phyloP scores from a whole-genome alignment of 1,140 invertebrate genomes.

The Matsumurasca onukii region DNA sequence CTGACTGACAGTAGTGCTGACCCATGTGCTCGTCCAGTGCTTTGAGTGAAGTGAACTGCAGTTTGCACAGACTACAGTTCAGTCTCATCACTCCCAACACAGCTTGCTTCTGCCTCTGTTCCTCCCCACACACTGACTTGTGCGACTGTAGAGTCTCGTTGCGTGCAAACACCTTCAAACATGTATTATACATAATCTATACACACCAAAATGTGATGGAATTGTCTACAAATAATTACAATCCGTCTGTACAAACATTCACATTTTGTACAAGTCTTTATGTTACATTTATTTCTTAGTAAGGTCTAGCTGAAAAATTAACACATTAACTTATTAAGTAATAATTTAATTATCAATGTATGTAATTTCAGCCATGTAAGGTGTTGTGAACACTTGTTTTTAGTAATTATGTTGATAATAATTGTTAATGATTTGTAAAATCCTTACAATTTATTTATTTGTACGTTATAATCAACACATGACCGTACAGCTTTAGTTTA shows the following conservation, averaged over 20 bases:
- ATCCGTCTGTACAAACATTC: no score
- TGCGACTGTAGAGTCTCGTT: constrained; percentile 10
- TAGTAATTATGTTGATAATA: no score
- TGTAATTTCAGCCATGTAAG: neutral
- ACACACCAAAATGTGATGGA: neutral
- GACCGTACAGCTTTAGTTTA: no score
- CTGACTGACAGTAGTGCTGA: neutral
- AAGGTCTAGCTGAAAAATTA: neutral
- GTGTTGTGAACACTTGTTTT: no score
- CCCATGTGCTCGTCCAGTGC: neutral
- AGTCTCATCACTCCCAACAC: neutral
- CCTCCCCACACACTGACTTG: neutral
- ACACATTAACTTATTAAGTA: neutral
- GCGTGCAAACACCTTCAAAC: neutral
- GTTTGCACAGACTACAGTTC: neutral
- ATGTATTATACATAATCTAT: neutral
- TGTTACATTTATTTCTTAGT: neutral
- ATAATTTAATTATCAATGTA: neutral
- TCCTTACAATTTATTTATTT: no score
- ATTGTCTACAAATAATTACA: neutral
- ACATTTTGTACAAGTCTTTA: neutral
- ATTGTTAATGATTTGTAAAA: no score
- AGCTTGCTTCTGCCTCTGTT: neutral
- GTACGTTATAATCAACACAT: no score
- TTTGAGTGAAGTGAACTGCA: neutral